Evolutionary conservation across 2,888 invertebrate species (phyloP), one percentile per base, ranked within the genome.

Genomic region (Lomographa bimaculata): DNA sequence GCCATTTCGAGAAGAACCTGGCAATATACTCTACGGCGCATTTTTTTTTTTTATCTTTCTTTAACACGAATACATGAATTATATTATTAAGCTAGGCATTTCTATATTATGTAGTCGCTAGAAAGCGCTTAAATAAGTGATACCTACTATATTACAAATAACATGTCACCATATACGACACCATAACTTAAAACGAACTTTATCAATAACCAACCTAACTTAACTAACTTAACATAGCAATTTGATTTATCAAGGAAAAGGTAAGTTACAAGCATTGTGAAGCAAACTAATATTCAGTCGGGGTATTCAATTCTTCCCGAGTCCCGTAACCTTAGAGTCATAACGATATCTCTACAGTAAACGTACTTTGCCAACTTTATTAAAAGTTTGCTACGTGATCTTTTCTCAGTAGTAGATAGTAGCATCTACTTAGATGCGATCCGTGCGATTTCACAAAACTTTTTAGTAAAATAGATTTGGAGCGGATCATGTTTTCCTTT

Each of bases 321-420:
- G 36, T 42, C 36, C 36, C 28, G 50, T 53, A 48, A 64, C 60
- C 55, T 51, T 45, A 45, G 45, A 54, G 47, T 50, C 57, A 59
- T 60, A 64, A 56, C 57, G 54, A 57, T 62, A 63, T 62, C 60
- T 60, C 46, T 27, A 30, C 50, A 59, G 60, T 54, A 59, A 66
- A 60, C 52, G 46, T 60, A 67, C 61, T 68, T 60, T 32, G 25
- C 34, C 51, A 67, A 71, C 64, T 71, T 72, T 70, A 70, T 76
- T 71, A 71, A 70, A 75, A 75, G 60, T 75, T 72, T 50, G 43
- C 63, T 60, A 68, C 70, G 68, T 68, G 71, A 66, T 68, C 62
- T 63, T 64, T 66, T 55, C 64, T 53, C 51, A 29, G 45, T 42
- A 46, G 29, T 14, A 6, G 24, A 12, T 14, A 17, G 10, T 30